Evolutionary conservation across 2,797 vertebrate genomes (phyloP), one percentile per base, ranked within the genome.

Genomic region (Garrulus glandarius): DNA sequence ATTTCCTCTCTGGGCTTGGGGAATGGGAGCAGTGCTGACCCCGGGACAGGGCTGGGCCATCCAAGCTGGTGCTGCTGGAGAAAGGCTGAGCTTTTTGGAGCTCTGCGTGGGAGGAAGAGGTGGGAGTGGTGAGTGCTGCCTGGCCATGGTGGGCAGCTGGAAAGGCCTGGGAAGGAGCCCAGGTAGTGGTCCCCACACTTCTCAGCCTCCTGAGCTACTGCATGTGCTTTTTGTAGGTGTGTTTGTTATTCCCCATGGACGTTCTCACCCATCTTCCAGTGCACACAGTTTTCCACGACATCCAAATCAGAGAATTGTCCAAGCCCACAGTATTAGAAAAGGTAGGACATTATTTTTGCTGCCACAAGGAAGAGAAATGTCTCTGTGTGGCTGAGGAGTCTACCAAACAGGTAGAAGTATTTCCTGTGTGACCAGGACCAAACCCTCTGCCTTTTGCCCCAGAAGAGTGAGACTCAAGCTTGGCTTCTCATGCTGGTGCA

Each of bases 41-140:
- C 18, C 0, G 0, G 57, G 46, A 15, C 3, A 6, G 15, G 49
- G 46, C 57, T 70, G 86, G 52, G 50, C 34, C 47, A 34, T 79
- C 57, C 36, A 36, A 39, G 32, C 39, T 61, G 41, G 34, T 27
- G 52, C 60, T 84, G 60, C 14, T 29, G 43, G 27, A 20, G 27
- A 26, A 91, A 56, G 50, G 34, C n/a, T 69, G 61, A 92, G n/a
- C 12, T 63, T 57, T 34, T 18, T 2, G 2, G 32, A 81, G 39
- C 24, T n/a, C 30, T 57, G 32, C 1, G 1, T 1, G 1, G 24
- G 50, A 64, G 30, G 11, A 72, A 52, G 47, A 29, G 26, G 7
- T 43, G n/a, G 23, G 46, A 56, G n/a, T 46, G 43, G n/a, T 36
- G 67, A 37, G 34, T 69, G 39, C 57, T 93, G 50, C 44, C 60